These are phyloP conservation scores for Nesogale talazaci DNA, from an alignment of 2,113 vertebrate genomes.

Conservation along the genomic window DNA sequence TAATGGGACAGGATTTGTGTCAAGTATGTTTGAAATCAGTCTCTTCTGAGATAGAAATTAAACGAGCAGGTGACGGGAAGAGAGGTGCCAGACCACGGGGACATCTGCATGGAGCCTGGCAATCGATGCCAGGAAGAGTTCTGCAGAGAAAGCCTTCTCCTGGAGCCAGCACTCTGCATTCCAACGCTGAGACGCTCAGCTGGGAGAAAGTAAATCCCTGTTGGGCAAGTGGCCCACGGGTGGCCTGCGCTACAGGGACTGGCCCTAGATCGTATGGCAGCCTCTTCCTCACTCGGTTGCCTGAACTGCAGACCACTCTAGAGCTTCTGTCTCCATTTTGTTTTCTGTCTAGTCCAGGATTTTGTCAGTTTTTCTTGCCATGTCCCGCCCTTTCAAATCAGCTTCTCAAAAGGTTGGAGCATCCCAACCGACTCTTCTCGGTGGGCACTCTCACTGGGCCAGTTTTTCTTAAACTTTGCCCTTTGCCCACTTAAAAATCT, in stretches of 20 bases:
- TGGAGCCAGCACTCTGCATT: not conserved
- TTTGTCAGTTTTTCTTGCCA: not conserved
- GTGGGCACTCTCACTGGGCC: not conserved
- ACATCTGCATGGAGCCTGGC: not conserved
- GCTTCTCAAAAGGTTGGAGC: accelerated
- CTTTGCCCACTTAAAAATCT: not conserved
- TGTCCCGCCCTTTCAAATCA: not conserved
- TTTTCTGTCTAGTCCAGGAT: too few relatives aligned
- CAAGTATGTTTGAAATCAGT: not conserved
- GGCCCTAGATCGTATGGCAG: not conserved
- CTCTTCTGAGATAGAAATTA: not conserved
- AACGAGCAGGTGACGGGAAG: not conserved
- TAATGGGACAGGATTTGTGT: not conserved
- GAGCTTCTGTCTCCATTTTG: too few relatives aligned
- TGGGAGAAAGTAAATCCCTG: not conserved
- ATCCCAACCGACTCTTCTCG: not conserved
- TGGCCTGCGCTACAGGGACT: not conserved
- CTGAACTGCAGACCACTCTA: too few relatives aligned
- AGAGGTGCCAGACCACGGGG: not conserved
- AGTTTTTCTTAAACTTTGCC: not conserved
- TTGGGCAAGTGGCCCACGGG: not conserved
- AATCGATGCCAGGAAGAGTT: not conserved
- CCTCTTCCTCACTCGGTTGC: not conserved
- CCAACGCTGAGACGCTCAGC: not conserved
- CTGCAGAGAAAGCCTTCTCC: not conserved